A percentile compares a stretch with the other conserved stretches of the same genome.
phyloP scores from a whole-genome alignment of 2,797 vertebrate genomes.

The Phoebastria nigripes region DNA sequence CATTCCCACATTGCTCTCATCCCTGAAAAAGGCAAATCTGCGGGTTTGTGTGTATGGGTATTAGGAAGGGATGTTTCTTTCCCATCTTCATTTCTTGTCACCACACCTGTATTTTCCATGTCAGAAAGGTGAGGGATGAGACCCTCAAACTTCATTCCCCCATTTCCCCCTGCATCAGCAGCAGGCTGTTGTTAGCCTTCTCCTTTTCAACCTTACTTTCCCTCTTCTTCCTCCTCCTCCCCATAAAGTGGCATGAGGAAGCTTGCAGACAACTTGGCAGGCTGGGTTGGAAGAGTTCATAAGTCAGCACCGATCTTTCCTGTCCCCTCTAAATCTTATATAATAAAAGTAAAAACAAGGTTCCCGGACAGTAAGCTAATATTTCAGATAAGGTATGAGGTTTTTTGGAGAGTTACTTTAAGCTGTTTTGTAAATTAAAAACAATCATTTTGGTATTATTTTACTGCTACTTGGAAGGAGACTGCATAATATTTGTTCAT shows the following conservation, averaged over 20 bases:
- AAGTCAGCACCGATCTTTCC: not conserved
- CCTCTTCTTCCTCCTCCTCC: not conserved
- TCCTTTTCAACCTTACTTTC: not conserved
- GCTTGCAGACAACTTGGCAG: not conserved
- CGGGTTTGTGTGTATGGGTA: fast-evolving
- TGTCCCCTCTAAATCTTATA: not conserved
- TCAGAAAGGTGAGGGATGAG: not conserved
- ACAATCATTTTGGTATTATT: not conserved
- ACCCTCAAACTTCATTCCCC: not conserved
- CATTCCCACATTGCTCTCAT: not conserved
- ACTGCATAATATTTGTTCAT: not conserved
- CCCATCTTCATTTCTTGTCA: not conserved
- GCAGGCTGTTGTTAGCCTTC: not conserved
- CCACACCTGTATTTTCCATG: not conserved
- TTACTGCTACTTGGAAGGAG: not conserved
- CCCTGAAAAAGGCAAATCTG: not conserved
- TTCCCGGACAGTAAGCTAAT: not conserved
- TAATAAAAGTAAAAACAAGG: not conserved
- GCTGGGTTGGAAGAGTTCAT: not conserved
- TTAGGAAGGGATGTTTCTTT: not conserved
- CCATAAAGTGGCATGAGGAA: not conserved
- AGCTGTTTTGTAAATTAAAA: not conserved
- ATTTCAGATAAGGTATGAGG: not conserved
- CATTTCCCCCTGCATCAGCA: not conserved
- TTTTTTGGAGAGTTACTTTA: not conserved